phyloP scores from a whole-genome alignment of 2,797 vertebrate genomes.

The Pipistrellus kuhlii region DNA sequence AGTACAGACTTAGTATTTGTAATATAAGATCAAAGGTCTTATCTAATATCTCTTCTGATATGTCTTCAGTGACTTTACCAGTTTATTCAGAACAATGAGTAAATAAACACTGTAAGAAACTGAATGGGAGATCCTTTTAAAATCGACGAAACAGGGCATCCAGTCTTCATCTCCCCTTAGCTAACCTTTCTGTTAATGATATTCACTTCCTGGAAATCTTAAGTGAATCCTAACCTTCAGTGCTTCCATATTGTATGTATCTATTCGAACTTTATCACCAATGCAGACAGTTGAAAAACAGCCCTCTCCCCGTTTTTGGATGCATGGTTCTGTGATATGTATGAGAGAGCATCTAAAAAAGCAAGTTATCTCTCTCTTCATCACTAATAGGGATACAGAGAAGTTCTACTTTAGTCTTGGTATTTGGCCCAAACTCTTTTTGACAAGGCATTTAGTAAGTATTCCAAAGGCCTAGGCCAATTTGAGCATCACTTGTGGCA shows the following conservation, averaged over 20 bases:
- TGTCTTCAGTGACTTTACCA: neutral
- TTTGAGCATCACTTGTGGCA: neutral
- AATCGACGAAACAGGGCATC: neutral
- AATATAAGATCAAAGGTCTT: neutral
- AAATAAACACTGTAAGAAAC: neutral
- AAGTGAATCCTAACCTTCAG: slow-evolving; percentile 9
- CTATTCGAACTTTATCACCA: slow-evolving; percentile 1
- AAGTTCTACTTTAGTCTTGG: neutral
- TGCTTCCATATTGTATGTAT: neutral
- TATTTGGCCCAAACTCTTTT: neutral
- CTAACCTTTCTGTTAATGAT: neutral
- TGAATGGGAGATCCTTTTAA: neutral
- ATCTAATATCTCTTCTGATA: neutral
- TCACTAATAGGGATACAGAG: neutral
- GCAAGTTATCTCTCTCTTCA: neutral
- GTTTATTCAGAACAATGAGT: slow-evolving; percentile 24
- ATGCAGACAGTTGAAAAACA: neutral
- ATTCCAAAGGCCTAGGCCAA: neutral
- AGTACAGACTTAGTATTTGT: neutral
- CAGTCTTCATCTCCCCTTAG: neutral
- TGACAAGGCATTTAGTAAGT: neutral
- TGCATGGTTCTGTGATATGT: neutral
- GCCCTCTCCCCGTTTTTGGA: neutral
- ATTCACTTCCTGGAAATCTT: slow-evolving; percentile 7
- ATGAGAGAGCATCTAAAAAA: neutral